Conservation (phyloP, 1,140 invertebrate species). For the Saccostrea cuccullata region DNA sequence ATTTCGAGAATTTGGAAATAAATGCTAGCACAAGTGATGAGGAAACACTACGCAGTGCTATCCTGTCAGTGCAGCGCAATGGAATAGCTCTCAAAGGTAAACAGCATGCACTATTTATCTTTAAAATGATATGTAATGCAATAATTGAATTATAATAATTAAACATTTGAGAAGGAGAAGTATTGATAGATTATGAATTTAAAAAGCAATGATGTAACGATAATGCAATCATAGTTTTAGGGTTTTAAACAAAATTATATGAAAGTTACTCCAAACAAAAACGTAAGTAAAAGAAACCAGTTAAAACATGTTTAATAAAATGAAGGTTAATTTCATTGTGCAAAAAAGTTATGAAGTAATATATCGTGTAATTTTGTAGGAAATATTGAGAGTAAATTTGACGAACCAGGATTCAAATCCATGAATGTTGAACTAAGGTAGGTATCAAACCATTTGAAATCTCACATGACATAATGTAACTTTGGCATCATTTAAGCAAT, state of each 20-base stretch:
- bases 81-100: conserved; percentile 96
- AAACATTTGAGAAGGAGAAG: too few relatives aligned
- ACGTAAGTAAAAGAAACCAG: too few relatives aligned
- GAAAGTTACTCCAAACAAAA: too few relatives aligned
- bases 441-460: conserved; percentile 4
- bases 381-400: conserved; percentile 74
- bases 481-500: too few relatives aligned
- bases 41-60: conserved; percentile 93
- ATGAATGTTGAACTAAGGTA: conserved; percentile 76
- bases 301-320: neutral
- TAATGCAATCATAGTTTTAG: too few relatives aligned
- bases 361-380: conserved; percentile 59
- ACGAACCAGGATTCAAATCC: conserved; percentile 67
- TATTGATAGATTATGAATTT: too few relatives aligned
- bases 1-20: conserved; percentile 96
- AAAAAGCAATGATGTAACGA: too few relatives aligned
- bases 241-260: too few relatives aligned
- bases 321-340: neutral
- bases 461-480: too few relatives aligned
- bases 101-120: neutral
- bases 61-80: conserved; percentile 96
- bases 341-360: conserved; percentile 20
- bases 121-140: too few relatives aligned
- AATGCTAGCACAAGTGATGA: conserved; percentile 90
- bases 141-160: too few relatives aligned